Evolutionary conservation across 1,140 invertebrate species (phyloP).

Genomic region (Heliconius hermathena): DNA sequence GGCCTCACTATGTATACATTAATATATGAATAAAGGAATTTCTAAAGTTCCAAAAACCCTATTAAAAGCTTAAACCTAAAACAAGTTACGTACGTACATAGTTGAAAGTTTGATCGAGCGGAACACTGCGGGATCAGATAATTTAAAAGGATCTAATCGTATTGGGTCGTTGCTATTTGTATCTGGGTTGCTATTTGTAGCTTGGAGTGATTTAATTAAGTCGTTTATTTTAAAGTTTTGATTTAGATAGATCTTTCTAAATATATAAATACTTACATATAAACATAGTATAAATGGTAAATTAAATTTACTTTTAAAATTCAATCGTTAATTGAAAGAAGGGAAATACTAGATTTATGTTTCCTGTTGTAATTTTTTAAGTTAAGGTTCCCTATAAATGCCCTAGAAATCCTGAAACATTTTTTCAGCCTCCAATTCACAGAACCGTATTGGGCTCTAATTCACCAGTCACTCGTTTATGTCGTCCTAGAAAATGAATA

Average conservation of each 20-base stretch:
- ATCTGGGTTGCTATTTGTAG: neutral
- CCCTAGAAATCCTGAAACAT: too few species aligned
- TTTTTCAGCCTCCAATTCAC: too few species aligned
- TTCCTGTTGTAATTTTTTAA: too few species aligned
- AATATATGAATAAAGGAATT: neutral
- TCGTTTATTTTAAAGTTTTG: neutral
- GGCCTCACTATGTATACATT: neutral
- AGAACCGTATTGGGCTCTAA: too few species aligned
- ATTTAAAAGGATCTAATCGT: constrained; percentile 14
- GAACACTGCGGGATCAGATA: constrained; percentile 4
- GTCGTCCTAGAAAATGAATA: too few species aligned
- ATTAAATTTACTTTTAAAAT: too few species aligned
- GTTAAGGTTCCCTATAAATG: too few species aligned
- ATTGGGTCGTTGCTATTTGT: neutral
- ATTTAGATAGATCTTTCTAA: neutral
- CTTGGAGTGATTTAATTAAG: neutral
- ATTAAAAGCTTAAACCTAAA: neutral
- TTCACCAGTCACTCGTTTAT: too few species aligned
- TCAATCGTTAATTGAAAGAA: too few species aligned
- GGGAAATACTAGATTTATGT: too few species aligned
- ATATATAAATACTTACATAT: too few species aligned
- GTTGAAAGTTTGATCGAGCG: constrained; percentile 15
- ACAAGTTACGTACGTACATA: neutral
- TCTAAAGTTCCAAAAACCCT: neutral
- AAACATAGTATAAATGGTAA: too few species aligned